These are phyloP conservation scores for Xylophagus ater DNA, from an alignment of 2,888 invertebrate species.

Conservation along the genomic window DNA sequence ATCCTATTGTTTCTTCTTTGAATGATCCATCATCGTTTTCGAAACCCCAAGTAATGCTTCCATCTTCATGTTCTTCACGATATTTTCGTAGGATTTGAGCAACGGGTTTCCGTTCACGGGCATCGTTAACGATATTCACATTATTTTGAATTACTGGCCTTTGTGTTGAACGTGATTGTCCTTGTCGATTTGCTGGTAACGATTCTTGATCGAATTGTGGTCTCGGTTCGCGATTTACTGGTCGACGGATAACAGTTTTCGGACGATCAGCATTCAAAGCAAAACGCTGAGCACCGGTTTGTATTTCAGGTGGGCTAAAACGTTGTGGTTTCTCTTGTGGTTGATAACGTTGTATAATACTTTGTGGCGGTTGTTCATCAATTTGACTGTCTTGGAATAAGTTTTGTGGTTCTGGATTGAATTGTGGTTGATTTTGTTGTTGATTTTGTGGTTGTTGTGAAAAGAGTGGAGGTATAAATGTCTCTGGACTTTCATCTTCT, in stretches of 20 bases:
- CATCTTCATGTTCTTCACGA: constrained; percentile 61
- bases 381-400: constrained; percentile 42
- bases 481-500: constrained; percentile 49
- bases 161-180: constrained; percentile 29
- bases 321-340: constrained; percentile 24
- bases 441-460: constrained; percentile 32
- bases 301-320: neutral
- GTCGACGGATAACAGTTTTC: constrained; percentile 32
- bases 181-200: constrained; percentile 32
- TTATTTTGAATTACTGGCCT: constrained; percentile 33
- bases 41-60: constrained; percentile 79
- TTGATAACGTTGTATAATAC: constrained; percentile 30
- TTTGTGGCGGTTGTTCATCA: constrained; percentile 24
- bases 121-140: constrained; percentile 31
- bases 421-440: constrained; percentile 40
- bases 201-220: constrained; percentile 45
- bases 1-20: constrained; percentile 73
- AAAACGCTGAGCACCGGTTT: constrained; percentile 6
- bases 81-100: constrained; percentile 60
- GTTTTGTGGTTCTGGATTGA: no score
- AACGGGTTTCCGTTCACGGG: constrained; percentile 51
- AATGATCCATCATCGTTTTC: constrained; percentile 81
- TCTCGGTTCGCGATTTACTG: constrained; percentile 43
- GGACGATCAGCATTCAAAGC: constrained; percentile 3
- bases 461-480: constrained; percentile 41